Evolutionary conservation across 2,888 invertebrate genomes (phyloP), one percentile per base, ranked within the genome.

Genomic region (Opisthograptis luteolata): DNA sequence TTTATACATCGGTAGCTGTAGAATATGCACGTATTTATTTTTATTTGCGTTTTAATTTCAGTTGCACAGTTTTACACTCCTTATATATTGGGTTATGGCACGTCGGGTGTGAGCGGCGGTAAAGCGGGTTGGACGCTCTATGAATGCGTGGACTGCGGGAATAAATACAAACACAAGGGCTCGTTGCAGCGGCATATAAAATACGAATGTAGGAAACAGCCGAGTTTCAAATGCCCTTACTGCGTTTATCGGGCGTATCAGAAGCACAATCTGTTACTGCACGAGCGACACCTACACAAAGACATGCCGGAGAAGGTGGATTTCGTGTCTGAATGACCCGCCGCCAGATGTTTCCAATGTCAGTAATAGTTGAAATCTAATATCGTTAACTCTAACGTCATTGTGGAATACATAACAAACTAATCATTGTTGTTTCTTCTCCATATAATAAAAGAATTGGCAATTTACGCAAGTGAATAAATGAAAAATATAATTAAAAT

Each of bases 161-260:
- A 96, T 89, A 93, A 94, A 68, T 97, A 97, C 92, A 94, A 94
- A 86, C 94, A 94, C 83, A 95, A 95, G 75, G 94, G 95, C 64
- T 95, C 95, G 56, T 91, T 96, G 68, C 94, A 94, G 78, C 92
- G 96, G 48, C 96, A 96, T 80, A 92, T 94, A 70, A 94, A 93
- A 72, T 94, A 94, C 82, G 95, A 95, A 78, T 96, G 96, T 75
- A 92, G 93, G 61, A 94, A 93, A 76, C 92, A 93, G 65, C 94
- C 94, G 12, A 92, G 93, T 73, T 94, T 93, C 87, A 93, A 93
- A 77, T 95, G 95, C 75, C 92, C 92, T 35, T 93, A 94, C 81
- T 94, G 94, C 79, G 91, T 92, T 68, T 92, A 93, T 82, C 92
- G 93, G 64, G 94, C 94, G 67, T 94, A 94, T 73, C 93, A 94